These are phyloP conservation scores for Hartigia nigra DNA, from an alignment of 2,888 invertebrate species.

Conservation along the genomic window DNA sequence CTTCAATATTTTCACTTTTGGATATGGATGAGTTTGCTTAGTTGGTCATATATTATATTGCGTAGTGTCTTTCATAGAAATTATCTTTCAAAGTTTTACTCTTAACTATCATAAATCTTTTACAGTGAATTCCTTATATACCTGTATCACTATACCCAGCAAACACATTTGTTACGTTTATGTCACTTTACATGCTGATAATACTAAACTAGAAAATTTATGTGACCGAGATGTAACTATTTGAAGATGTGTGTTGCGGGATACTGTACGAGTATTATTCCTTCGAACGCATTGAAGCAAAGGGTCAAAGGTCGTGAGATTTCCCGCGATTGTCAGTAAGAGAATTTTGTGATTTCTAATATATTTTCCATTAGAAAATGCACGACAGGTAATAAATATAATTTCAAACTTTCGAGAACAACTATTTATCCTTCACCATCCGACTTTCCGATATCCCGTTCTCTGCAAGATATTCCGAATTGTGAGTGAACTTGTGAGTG, in stretches of 20 bases:
- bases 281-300: neutral
- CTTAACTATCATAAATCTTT: neutral
- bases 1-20: neutral
- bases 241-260: neutral
- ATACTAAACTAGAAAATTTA: neutral
- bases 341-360: neutral
- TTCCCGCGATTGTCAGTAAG: slow-evolving; percentile 56
- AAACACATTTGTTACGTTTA: neutral
- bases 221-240: neutral
- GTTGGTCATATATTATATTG: neutral
- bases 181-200: neutral
- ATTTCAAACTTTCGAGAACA: neutral
- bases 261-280: neutral
- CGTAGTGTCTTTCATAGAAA: neutral
- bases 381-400: neutral
- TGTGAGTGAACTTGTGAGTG: neutral
- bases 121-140: neutral
- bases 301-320: slow-evolving; percentile 38
- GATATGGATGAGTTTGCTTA: neutral
- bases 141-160: neutral
- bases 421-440: neutral
- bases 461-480: neutral
- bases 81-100: neutral
- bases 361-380: neutral
- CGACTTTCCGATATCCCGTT: neutral